Base-by-base conservation (phyloP, 2,888 invertebrate species). In the Endotricha flammealis region DNA sequence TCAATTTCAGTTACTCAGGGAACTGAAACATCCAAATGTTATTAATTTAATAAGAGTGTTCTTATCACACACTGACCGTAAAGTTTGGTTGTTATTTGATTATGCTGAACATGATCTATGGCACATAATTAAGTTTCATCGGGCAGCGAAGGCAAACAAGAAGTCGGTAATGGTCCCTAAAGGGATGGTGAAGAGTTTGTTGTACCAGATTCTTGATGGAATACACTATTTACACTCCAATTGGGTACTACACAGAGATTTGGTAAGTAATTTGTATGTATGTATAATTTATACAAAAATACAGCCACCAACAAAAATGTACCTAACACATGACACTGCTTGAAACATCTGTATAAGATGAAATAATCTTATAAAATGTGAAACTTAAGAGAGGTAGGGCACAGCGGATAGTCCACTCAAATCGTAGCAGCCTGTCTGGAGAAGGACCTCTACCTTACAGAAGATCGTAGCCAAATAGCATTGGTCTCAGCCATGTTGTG, bases 41-140 rank as follows among this genome's bases (percentile, higher is more conserved):
- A 99, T 99, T 45, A 97, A 95, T 57, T 88, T 99, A 28, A 98
- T 98, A 55, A 88, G 97, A 57, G 99, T 99, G 1, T 99, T 99
- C 72, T 89, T 99, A 0, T 98, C 99, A 0, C 98, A 98, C 67
- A 95, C 92, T 57, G 98, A 98, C 65, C 90, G 98, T 22, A 98
- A 98, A 89, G 98, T 99, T 2, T 99, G 97, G 93, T 87, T 99
- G 22, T 83, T 99, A 6, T 98, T 99, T 85, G 99, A 99, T 72
- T 99, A 97, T 88, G 98, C 99, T 0, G 99, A 99, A 81, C 99
- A 99, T 88, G 99, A 99, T 86, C 81, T 99, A 38, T 99, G 99
- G 99, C 99, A 99, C 71, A 99, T 99, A 14, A 99, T 99, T 31
- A 99, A 99, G 85, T 99, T 96, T 71, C 99, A 99, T 71, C 89